phyloP scores from a whole-genome alignment of 2,113 vertebrate genomes.

The Morone chrysops region DNA sequence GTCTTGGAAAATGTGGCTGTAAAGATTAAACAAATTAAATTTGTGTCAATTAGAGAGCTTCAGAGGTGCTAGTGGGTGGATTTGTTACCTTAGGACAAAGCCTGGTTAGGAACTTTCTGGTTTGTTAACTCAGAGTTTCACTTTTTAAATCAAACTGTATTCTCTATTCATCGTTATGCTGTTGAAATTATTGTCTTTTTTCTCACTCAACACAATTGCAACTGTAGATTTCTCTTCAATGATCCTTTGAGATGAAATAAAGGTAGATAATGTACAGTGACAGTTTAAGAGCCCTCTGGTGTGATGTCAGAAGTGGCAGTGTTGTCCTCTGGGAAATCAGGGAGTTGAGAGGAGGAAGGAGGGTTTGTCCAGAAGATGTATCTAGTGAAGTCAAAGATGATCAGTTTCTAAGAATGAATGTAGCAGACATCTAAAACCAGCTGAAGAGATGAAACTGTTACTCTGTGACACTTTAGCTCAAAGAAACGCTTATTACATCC shows the following conservation, averaged over 20 bases:
- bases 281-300: constrained; percentile 26
- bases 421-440: not conserved
- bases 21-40: not conserved
- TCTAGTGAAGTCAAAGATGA: not conserved
- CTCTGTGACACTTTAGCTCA: not conserved
- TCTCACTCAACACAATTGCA: not conserved
- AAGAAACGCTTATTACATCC: not conserved
- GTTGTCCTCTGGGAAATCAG: constrained; percentile 42
- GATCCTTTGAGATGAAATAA: constrained; percentile 4
- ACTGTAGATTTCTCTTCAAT: not conserved
- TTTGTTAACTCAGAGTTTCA: not conserved
- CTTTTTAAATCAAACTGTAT: not conserved
- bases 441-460: not conserved
- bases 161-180: not conserved
- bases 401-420: not conserved
- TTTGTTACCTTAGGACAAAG: not conserved
- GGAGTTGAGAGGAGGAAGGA: not conserved
- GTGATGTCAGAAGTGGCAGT: constrained; percentile 4
- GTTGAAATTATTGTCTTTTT: not conserved
- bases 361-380: not conserved
- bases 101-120: not conserved
- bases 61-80: not conserved
- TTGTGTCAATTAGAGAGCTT: not conserved
- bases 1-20: not conserved
- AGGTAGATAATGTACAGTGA: not conserved